Evolutionary conservation across 2,797 vertebrate species (phyloP).

Genomic region (Rhodeus uyekii): DNA sequence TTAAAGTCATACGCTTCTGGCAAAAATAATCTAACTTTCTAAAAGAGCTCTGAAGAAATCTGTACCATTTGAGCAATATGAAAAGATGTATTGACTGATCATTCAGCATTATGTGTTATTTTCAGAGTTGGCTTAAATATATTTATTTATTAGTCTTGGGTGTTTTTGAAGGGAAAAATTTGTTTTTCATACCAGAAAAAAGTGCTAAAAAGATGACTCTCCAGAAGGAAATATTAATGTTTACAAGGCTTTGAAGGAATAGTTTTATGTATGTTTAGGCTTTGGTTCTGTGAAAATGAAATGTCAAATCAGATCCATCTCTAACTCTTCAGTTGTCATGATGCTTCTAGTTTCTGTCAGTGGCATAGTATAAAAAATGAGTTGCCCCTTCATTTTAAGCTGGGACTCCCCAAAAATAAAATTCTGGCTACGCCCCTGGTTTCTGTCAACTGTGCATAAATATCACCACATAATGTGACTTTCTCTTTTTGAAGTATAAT

Average conservation of each 20-base stretch:
- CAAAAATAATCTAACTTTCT: conserved; percentile 1
- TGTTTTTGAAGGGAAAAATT: not conserved
- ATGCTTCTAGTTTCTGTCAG: not conserved
- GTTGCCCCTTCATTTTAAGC: no score
- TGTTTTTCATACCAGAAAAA: not conserved
- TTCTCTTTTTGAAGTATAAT: not conserved
- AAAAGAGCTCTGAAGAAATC: not conserved
- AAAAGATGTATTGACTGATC: not conserved
- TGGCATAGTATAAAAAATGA: no score
- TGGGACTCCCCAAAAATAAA: no score
- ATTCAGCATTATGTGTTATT: not conserved
- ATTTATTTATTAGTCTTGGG: not conserved
- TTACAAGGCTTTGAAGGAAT: not conserved
- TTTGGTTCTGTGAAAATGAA: not conserved
- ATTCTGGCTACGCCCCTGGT: no score
- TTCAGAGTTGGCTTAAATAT: not conserved
- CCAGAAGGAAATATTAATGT: not conserved
- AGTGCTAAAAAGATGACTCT: not conserved
- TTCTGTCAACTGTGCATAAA: not conserved
- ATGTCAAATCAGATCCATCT: conserved; percentile 18
- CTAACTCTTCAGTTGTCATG: not conserved
- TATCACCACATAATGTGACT: not conserved
- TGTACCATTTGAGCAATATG: not conserved
- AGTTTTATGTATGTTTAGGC: not conserved
- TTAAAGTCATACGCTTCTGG: conserved; percentile 24